Evolutionary conservation across 1,140 invertebrate species (phyloP).

Genomic region (Theocolax elegans): DNA sequence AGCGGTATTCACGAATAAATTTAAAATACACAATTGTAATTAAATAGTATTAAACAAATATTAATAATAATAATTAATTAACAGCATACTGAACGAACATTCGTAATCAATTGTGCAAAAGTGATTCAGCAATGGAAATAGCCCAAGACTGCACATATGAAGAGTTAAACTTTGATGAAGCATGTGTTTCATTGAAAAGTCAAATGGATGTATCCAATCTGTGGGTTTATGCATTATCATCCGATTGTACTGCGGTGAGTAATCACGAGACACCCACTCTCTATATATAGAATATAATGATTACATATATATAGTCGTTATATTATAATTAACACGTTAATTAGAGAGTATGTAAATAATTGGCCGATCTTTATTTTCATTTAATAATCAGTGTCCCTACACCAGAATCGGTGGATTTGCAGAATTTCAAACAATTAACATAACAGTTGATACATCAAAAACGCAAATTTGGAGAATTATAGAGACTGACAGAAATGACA

Average conservation of each 20-base stretch:
- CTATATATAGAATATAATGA: no score
- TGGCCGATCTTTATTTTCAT: neutral
- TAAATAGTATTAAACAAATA: no score
- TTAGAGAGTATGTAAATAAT: neutral
- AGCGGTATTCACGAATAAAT: no score
- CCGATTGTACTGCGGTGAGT: slow-evolving; percentile 71
- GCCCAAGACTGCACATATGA: slow-evolving; percentile 48
- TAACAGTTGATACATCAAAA: slow-evolving; percentile 60
- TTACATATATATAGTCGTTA: no score
- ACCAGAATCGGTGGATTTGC: slow-evolving; percentile 56
- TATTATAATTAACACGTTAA: neutral
- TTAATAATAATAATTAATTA: no score
- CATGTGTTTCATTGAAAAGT: slow-evolving; percentile 66
- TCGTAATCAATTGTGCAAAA: slow-evolving; percentile 6
- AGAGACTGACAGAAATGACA: slow-evolving; percentile 49
- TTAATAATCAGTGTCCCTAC: slow-evolving; percentile 66
- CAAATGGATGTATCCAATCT: slow-evolving; percentile 54
- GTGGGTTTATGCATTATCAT: slow-evolving; percentile 71
- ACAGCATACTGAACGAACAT: no score
- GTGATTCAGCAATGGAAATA: slow-evolving; percentile 43
- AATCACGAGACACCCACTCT: neutral
- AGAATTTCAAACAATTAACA: slow-evolving; percentile 41
- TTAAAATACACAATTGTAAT: no score
- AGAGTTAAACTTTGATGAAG: slow-evolving; percentile 69
- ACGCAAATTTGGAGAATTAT: slow-evolving; percentile 58